A percentile compares a stretch with the other conserved stretches of the same genome.
phyloP scores from a whole-genome alignment of 2,888 invertebrate genomes.

The Aphrophora alni region DNA sequence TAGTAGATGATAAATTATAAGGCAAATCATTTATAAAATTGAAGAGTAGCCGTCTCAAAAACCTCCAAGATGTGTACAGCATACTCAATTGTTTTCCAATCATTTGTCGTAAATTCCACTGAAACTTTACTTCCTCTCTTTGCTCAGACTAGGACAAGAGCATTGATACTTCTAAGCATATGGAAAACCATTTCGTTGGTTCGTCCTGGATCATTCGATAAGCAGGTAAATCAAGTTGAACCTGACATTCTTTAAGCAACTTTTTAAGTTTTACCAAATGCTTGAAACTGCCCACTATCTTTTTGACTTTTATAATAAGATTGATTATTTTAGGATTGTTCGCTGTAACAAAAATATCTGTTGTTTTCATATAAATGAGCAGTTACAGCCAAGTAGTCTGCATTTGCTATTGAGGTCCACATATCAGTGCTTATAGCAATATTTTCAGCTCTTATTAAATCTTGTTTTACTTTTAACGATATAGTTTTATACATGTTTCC shows the following conservation, averaged over 20 bases:
- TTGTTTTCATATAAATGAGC: conserved; percentile 14
- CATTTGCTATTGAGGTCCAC: conserved; percentile 21
- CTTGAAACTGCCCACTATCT: conserved; percentile 16
- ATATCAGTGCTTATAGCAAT: conserved; percentile 19
- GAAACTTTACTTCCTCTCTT: not conserved
- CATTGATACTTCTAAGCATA: conserved; percentile 11
- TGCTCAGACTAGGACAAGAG: not conserved
- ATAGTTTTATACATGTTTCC: not conserved
- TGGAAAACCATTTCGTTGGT: conserved; percentile 6
- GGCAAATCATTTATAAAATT: too few species aligned
- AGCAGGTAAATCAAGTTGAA: not conserved
- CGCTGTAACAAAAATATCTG: not conserved
- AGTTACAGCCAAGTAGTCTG: conserved; percentile 21
- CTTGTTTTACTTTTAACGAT: not conserved
- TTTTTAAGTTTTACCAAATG: conserved; percentile 18
- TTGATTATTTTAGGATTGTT: not conserved
- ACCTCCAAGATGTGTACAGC: not conserved
- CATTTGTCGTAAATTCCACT: not conserved
- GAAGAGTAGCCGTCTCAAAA: conserved; percentile 18
- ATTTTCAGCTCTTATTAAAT: not conserved
- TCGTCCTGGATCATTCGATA: not conserved
- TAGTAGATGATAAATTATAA: too few species aligned
- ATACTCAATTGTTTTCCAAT: conserved; percentile 14
- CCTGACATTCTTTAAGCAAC: not conserved
- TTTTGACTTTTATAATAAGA: not conserved